These are phyloP conservation scores for Ammodytes marinus DNA, from an alignment of 2,113 vertebrate genomes.

Conservation along the genomic window DNA sequence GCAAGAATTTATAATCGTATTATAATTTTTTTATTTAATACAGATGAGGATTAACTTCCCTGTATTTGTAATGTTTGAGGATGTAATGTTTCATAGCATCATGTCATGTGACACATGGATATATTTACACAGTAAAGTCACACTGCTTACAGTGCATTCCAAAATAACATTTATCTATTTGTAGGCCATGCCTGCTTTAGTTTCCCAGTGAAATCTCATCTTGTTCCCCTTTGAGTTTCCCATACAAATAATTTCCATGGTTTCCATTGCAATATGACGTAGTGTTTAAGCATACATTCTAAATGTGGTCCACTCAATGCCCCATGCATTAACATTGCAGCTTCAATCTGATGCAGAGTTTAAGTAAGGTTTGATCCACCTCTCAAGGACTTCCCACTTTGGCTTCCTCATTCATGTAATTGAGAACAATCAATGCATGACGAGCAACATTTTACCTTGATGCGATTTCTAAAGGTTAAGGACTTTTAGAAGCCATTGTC, in stretches of 20 bases:
- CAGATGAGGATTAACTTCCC: neutral
- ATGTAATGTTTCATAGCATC: neutral
- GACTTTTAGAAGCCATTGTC: no score
- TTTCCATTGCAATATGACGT: slow-evolving; percentile 27
- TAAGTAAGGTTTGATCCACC: slow-evolving; percentile 6
- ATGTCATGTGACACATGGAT: neutral
- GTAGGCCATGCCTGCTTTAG: slow-evolving; percentile 6
- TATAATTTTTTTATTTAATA: neutral
- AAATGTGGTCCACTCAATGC: neutral
- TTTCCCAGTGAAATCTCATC: slow-evolving; percentile 27
- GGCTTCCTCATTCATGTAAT: no score
- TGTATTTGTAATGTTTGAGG: neutral
- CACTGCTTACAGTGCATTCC: neutral
- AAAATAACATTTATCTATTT: neutral
- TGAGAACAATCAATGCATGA: no score
- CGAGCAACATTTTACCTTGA: no score
- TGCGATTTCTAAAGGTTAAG: no score
- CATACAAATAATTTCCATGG: slow-evolving; percentile 48
- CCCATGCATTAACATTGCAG: slow-evolving; percentile 10
- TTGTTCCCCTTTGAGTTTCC: slow-evolving; percentile 27
- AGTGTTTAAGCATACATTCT: slow-evolving; percentile 12
- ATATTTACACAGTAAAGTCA: neutral
- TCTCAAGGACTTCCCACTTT: slow-evolving; percentile 18
- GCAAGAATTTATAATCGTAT: neutral
- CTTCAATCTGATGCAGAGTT: slow-evolving; percentile 13